These are phyloP conservation scores for Caracal caracal DNA, from an alignment of 2,113 vertebrate species.

Conservation along the genomic window DNA sequence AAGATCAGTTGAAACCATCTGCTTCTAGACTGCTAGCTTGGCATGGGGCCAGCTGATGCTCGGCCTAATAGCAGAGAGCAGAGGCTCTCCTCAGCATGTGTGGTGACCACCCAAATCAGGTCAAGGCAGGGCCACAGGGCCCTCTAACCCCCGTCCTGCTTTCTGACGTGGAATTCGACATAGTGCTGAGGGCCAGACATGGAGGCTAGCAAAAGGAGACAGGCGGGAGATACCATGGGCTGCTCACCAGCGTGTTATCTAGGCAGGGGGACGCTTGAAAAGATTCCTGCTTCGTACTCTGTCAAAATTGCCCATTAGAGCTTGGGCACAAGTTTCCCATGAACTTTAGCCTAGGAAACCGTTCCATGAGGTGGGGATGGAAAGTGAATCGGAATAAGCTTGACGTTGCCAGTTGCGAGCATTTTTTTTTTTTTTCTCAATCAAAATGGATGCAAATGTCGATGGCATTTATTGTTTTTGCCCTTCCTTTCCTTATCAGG, in stretches of 20 bases:
- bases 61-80: slow-evolving; percentile 26
- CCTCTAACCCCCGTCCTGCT: background rate
- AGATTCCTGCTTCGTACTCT: background rate
- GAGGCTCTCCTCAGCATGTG: background rate
- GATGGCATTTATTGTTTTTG: background rate
- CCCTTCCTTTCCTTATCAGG: background rate
- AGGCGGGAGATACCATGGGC: background rate
- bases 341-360: background rate
- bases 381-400: background rate
- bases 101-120: background rate
- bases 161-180: background rate
- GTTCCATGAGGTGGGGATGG: background rate
- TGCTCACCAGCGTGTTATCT: background rate
- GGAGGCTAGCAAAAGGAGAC: background rate
- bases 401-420: background rate
- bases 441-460: background rate
- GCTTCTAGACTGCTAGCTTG: slow-evolving; percentile 35
- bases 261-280: background rate
- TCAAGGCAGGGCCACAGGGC: background rate
- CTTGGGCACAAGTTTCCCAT: background rate
- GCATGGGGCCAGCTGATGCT: background rate
- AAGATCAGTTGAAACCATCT: slow-evolving; percentile 67
- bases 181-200: background rate
- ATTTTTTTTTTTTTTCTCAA: background rate
- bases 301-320: background rate